Conservation (phyloP, 2,888 invertebrate genomes). For the Drosophila mayaguana region DNA sequence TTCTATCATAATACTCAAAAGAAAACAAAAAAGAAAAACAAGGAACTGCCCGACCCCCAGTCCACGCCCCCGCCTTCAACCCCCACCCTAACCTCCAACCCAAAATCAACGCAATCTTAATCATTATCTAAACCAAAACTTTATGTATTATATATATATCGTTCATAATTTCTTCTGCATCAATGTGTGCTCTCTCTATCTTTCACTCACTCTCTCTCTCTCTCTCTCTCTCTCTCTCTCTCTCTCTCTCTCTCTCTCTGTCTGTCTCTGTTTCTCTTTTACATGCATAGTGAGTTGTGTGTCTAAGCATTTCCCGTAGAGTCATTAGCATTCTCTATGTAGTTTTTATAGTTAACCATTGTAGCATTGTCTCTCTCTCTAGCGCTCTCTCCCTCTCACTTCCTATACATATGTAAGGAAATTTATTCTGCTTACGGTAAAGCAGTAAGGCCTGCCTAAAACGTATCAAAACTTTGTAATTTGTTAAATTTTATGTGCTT, state of each 20-base stretch:
- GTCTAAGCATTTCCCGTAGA: slow-evolving; percentile 3
- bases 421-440: not conserved
- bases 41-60: not conserved
- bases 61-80: not conserved
- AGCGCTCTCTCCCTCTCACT: not conserved
- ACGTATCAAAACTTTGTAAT: too few species aligned
- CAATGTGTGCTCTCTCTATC: not conserved
- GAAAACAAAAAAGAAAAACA: slow-evolving; percentile 1
- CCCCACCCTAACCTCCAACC: not conserved
- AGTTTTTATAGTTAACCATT: not conserved
- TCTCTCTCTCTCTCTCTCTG: not conserved
- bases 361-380: not conserved
- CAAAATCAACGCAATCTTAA: not conserved
- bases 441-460: slow-evolving; percentile 6
- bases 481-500: not conserved
- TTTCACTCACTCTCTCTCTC: not conserved
- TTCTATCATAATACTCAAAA: not conserved
- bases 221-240: not conserved
- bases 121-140: not conserved
- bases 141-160: not conserved
- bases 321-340: not conserved
- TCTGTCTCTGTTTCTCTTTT: not conserved
- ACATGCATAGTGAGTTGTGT: slow-evolving; percentile 1
- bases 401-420: not conserved
- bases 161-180: slow-evolving; percentile 1